phyloP scores from a whole-genome alignment of 2,113 vertebrate species.

The Stegastes partitus region DNA sequence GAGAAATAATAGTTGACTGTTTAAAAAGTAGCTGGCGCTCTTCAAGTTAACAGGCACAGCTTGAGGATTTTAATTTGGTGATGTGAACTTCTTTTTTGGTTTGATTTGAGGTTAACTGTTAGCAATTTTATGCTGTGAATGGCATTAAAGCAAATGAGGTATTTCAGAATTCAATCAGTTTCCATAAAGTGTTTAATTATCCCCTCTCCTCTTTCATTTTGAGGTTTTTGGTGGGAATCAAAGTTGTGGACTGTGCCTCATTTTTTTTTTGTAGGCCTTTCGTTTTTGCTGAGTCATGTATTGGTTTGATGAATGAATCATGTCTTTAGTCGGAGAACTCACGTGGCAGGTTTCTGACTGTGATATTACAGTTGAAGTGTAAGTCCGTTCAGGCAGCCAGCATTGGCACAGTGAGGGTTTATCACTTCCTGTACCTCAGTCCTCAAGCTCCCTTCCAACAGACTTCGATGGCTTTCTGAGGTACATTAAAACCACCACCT shows the following conservation, averaged over 20 bases:
- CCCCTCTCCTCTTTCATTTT: neutral
- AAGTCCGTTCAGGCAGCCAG: no score
- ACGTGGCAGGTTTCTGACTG: no score
- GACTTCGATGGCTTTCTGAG: neutral
- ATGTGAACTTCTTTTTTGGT: neutral
- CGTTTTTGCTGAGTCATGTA: slow-evolving; percentile 42
- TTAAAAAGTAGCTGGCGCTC: slow-evolving; percentile 18
- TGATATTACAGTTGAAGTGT: no score
- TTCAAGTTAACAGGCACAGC: slow-evolving; percentile 6
- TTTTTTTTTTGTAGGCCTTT: neutral
- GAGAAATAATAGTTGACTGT: slow-evolving; percentile 42
- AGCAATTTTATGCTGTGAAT: slow-evolving; percentile 6
- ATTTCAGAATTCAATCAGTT: slow-evolving; percentile 16
- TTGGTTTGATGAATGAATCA: neutral
- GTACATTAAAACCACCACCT: neutral
- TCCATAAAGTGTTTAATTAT: slow-evolving; percentile 17
- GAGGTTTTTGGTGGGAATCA: neutral
- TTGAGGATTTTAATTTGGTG: slow-evolving; percentile 49
- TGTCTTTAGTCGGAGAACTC: no score
- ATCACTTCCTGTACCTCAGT: neutral
- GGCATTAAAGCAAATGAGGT: slow-evolving; percentile 11
- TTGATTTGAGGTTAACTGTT: slow-evolving; percentile 25
- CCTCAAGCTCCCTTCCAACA: neutral
- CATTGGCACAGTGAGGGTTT: neutral
- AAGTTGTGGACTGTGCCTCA: neutral